Evolutionary conservation across 2,888 invertebrate species (phyloP).

Genomic region (Caenorhabditis japonica): DNA sequence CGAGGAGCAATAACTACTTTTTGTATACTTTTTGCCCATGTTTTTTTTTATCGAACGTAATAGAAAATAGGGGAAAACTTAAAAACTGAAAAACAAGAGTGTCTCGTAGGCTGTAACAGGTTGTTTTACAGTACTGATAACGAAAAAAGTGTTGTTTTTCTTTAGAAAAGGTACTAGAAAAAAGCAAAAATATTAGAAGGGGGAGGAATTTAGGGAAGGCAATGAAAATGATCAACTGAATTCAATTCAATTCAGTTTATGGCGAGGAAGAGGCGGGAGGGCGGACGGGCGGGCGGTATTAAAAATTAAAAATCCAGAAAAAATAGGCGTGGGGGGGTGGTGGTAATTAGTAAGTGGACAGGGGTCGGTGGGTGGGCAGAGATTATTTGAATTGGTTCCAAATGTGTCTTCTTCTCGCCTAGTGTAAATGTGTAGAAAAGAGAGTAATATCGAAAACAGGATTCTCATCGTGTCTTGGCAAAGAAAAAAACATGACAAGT

Average conservation of each 20-base stretch:
- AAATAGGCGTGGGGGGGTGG: constrained; percentile 8
- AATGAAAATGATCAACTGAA: too few relatives aligned
- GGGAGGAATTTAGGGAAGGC: too few relatives aligned
- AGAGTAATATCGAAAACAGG: constrained; percentile 39
- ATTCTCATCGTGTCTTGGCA: constrained; percentile 9
- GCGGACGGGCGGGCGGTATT: too few relatives aligned
- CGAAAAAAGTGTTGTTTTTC: too few relatives aligned
- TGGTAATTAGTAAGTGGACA: constrained; percentile 10
- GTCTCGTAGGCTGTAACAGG: not conserved
- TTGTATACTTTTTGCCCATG: too few relatives aligned
- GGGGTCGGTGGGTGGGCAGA: constrained; percentile 1
- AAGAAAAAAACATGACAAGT: constrained; percentile 25
- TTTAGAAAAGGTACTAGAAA: constrained; percentile 9
- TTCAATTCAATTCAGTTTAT: too few relatives aligned
- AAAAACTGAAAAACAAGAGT: constrained; percentile 12
- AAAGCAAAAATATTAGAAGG: too few relatives aligned
- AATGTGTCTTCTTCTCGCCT: constrained; percentile 16
- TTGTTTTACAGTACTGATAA: constrained; percentile 8
- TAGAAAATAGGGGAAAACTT: not conserved
- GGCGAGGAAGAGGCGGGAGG: too few relatives aligned
- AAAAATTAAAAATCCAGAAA: not conserved
- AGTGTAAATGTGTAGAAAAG: not conserved
- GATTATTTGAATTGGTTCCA: constrained; percentile 49
- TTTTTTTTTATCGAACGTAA: not conserved
- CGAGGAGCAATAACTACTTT: too few relatives aligned